Evolutionary conservation across 2,797 vertebrate genomes (phyloP).

Genomic region (Crax fasciolata): DNA sequence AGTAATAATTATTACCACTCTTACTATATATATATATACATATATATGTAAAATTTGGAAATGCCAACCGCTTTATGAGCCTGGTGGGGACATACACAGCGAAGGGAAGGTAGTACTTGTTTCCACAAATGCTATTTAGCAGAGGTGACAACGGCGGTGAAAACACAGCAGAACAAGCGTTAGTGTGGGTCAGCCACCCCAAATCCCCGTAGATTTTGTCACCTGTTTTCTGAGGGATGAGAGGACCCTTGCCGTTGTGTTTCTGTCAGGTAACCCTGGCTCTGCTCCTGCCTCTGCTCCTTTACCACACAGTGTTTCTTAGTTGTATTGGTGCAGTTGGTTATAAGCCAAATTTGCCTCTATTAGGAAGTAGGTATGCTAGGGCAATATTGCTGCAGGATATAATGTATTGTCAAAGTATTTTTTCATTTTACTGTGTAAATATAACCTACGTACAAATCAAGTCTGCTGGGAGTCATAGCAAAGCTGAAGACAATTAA

Average conservation of each 20-base stretch:
- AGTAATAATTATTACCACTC: neutral
- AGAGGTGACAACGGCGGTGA: neutral
- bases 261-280: neutral
- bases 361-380: neutral
- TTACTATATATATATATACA: neutral
- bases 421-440: neutral
- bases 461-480: neutral
- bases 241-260: neutral
- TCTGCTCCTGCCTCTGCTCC: neutral
- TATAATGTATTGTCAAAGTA: neutral
- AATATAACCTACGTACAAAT: neutral
- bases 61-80: neutral
- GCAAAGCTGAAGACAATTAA: constrained; percentile 3
- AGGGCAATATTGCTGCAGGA: neutral
- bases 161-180: neutral
- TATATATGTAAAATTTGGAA: neutral
- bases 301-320: accelerated
- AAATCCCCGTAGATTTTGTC: neutral
- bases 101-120: neutral
- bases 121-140: neutral
- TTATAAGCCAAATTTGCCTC: neutral
- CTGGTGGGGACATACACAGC: neutral
- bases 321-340: neutral
- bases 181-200: neutral
- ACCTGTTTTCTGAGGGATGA: neutral